These are phyloP conservation scores for Heliconius erato DNA, from an alignment of 2,888 invertebrate species.

Conservation along the genomic window DNA sequence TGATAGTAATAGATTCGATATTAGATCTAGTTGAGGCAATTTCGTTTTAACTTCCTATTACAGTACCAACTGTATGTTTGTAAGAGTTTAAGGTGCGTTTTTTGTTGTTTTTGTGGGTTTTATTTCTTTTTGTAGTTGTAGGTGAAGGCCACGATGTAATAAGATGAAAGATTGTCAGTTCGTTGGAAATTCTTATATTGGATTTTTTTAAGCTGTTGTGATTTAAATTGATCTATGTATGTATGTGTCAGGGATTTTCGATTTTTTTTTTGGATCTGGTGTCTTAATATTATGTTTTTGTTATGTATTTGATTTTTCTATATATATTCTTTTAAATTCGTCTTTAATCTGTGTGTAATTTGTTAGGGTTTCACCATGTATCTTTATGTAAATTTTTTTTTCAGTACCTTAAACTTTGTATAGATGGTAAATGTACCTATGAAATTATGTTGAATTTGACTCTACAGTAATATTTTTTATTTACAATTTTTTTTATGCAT, in stretches of 20 bases:
- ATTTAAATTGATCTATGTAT: not conserved
- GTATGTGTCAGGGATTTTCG: not conserved
- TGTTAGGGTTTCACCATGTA: too few relatives aligned
- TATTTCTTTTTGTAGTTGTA: not conserved
- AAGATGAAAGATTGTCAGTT: not conserved
- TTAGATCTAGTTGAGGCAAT: not conserved
- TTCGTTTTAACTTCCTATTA: not conserved
- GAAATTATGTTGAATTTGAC: too few relatives aligned
- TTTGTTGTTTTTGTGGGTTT: slow-evolving; percentile 3
- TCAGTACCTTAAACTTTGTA: too few relatives aligned
- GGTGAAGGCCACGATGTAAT: slow-evolving; percentile 34
- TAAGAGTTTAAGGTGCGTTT: not conserved
- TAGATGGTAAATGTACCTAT: too few relatives aligned
- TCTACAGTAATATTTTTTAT: too few relatives aligned
- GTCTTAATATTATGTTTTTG: not conserved
- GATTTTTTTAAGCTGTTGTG: not conserved
- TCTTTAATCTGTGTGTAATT: too few relatives aligned
- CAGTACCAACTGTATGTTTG: not conserved
- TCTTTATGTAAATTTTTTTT: too few relatives aligned
- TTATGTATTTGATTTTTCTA: not conserved
- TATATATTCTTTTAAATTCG: too few relatives aligned
- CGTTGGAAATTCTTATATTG: not conserved
- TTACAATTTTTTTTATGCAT: too few relatives aligned
- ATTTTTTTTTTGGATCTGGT: not conserved
- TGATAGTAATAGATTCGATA: slow-evolving; percentile 8